Conservation (phyloP, 64 coral and sea anemone species). For the Orbicella faveolata region DNA sequence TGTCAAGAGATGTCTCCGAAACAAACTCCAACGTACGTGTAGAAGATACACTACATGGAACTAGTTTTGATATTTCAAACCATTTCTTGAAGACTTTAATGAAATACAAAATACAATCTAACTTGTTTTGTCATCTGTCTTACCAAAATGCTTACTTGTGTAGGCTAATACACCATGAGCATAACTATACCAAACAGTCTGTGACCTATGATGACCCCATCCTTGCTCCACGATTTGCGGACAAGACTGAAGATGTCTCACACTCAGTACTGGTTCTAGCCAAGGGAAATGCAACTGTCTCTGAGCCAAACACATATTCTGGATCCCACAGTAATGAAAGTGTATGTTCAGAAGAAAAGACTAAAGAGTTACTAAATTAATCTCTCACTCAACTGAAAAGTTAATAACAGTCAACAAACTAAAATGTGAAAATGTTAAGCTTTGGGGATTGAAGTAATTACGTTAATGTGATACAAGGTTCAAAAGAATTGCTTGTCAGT, state of each 20-base stretch:
- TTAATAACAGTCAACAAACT: neutral
- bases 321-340: neutral
- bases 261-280: neutral
- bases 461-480: conserved; percentile 36
- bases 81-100: too few species aligned
- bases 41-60: too few species aligned
- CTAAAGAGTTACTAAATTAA: neutral
- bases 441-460: conserved; percentile 43
- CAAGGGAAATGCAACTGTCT: too few species aligned
- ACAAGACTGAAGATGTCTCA: neutral
- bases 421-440: neutral
- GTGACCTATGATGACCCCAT: neutral
- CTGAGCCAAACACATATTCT: neutral
- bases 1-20: neutral
- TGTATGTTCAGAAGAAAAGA: neutral
- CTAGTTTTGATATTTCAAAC: too few species aligned
- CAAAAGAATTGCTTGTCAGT: conserved; percentile 14
- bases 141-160: conserved; percentile 28
- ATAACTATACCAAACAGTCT: conserved; percentile 22
- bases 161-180: conserved; percentile 21
- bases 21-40: too few species aligned
- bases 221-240: neutral
- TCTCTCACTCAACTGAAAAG: neutral
- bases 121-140: conserved; percentile 21
- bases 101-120: conserved; percentile 31